These are phyloP conservation scores for Gryllus bimaculatus DNA, from an alignment of 1,140 invertebrate species.

Conservation along the genomic window DNA sequence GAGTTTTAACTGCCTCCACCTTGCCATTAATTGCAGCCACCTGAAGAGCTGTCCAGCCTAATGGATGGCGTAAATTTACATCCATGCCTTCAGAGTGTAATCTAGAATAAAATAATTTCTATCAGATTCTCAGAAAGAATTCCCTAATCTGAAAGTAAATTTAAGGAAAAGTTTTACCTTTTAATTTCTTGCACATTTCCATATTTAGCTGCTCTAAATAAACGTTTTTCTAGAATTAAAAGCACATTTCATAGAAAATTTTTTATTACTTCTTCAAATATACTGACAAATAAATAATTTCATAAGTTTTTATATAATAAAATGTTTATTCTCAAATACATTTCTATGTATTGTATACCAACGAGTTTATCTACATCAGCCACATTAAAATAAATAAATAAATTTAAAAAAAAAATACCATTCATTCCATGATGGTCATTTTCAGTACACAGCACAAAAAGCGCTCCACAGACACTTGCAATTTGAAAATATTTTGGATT, in stretches of 20 bases:
- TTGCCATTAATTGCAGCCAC: slow-evolving; percentile 70
- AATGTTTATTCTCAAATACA: not conserved
- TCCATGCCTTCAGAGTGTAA: slow-evolving; percentile 36
- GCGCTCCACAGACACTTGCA: too few relatives aligned
- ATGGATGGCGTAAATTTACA: slow-evolving; percentile 52
- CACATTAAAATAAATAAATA: not conserved
- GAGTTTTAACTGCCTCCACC: slow-evolving; percentile 48
- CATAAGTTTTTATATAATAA: not conserved
- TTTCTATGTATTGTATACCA: not conserved
- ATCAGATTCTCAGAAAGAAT: not conserved
- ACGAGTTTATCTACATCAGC: not conserved
- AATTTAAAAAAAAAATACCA: slow-evolving; percentile 6
- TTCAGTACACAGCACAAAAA: not conserved
- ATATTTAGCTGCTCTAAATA: slow-evolving; percentile 52
- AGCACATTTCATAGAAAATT: not conserved
- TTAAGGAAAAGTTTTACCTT: slow-evolving; percentile 36
- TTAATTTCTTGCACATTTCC: slow-evolving; percentile 50
- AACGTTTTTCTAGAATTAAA: slow-evolving; percentile 43
- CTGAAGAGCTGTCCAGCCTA: slow-evolving; percentile 83
- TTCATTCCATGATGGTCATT: not conserved
- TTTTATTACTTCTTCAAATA: not conserved
- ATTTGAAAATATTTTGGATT: too few relatives aligned
- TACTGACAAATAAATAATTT: not conserved
- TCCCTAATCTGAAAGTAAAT: not conserved
- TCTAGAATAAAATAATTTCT: slow-evolving; percentile 21